A percentile compares a stretch with the other conserved stretches of the same genome.
phyloP scores from a whole-genome alignment of 2,888 invertebrate species.

The Stegophylla sp. region DNA sequence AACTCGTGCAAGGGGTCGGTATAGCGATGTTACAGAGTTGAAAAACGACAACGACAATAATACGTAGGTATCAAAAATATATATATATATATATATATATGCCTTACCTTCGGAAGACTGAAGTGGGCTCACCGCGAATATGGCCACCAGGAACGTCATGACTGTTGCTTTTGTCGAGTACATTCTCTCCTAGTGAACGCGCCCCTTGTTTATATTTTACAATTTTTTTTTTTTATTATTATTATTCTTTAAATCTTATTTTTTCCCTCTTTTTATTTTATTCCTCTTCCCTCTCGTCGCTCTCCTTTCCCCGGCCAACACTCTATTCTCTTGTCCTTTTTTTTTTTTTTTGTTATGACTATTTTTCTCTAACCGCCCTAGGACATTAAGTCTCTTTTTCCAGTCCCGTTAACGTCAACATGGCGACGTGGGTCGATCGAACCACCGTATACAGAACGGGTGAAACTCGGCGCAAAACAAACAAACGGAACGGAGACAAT shows the following conservation, averaged over 20 bases:
- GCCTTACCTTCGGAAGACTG: constrained; percentile 55
- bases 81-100: too few species aligned
- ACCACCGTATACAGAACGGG: background rate
- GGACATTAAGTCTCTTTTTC: constrained; percentile 21
- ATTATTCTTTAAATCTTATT: background rate
- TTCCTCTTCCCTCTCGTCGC: background rate
- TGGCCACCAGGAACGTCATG: constrained; percentile 48
- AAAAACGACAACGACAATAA: too few species aligned
- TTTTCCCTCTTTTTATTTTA: background rate
- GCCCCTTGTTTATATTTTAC: constrained; percentile 19
- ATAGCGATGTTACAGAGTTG: too few species aligned
- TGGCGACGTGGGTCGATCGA: constrained; percentile 33
- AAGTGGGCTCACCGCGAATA: constrained; percentile 52
- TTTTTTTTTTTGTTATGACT: background rate
- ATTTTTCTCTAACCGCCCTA: constrained; percentile 8
- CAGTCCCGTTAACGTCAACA: constrained; percentile 41
- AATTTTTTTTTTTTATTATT: constrained; percentile 27
- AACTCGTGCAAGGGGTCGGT: too few species aligned
- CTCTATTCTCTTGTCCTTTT: background rate
- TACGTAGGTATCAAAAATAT: too few species aligned
- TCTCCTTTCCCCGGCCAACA: too few species aligned
- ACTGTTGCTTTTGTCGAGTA: constrained; percentile 49
- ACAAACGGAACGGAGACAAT: constrained; percentile 34
- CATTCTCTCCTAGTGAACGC: constrained; percentile 47
- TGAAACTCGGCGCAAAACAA: constrained; percentile 52